These are phyloP conservation scores for Laspeyria flexula DNA, from an alignment of 2,888 invertebrate species.

Conservation along the genomic window DNA sequence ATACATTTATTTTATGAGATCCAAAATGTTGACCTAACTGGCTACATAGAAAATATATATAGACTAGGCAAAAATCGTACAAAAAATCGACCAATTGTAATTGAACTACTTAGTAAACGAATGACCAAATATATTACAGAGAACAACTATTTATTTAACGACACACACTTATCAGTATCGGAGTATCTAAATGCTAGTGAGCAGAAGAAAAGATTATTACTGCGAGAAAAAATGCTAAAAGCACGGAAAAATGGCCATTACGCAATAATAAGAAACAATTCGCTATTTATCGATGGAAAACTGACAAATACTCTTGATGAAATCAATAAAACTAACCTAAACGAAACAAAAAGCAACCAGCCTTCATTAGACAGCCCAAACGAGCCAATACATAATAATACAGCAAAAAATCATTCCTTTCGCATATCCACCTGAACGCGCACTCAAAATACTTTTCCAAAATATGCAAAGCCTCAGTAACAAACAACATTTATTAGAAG, in stretches of 20 bases:
- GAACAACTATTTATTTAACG: background rate
- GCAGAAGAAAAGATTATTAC: background rate
- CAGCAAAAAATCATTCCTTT: too few relatives aligned
- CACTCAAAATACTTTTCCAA: too few relatives aligned
- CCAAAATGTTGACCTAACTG: background rate
- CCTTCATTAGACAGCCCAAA: too few relatives aligned
- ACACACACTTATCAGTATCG: background rate
- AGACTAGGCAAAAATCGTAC: slow-evolving; percentile 6
- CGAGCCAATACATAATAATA: too few relatives aligned
- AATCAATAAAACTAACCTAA: too few relatives aligned
- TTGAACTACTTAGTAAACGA: slow-evolving; percentile 16
- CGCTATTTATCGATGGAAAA: too few relatives aligned
- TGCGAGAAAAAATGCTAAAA: slow-evolving; percentile 12
- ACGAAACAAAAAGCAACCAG: too few relatives aligned
- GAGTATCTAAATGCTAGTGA: slow-evolving; percentile 3
- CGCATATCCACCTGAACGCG: too few relatives aligned
- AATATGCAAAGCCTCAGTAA: too few relatives aligned
- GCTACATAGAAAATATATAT: background rate
- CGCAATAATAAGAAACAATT: slow-evolving; percentile 15
- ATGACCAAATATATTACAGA: slow-evolving; percentile 5
- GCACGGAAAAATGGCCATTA: slow-evolving; percentile 12
- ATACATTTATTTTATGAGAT: slow-evolving; percentile 5
- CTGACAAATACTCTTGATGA: too few relatives aligned
- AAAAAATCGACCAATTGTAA: slow-evolving; percentile 7
- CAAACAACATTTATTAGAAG: too few relatives aligned